phyloP scores from a whole-genome alignment of 1,140 invertebrate genomes.

The Penaeus chinensis region DNA sequence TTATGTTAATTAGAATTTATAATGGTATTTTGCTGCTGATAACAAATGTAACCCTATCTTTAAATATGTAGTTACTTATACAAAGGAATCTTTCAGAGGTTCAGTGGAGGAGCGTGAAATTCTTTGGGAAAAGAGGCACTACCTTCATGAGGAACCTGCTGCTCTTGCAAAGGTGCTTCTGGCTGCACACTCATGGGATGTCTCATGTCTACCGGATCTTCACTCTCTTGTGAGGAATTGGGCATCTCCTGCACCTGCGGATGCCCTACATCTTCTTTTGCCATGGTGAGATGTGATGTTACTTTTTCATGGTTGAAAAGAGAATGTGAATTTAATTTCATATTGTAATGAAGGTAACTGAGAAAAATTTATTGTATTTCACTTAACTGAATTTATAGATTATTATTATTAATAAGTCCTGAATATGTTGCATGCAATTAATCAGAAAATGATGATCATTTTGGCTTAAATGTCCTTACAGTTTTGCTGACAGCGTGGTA shows the following conservation, averaged over 20 bases:
- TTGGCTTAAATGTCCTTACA: conserved; percentile 67
- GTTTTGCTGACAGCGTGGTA: conserved; percentile 91
- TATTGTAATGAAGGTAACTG: neutral
- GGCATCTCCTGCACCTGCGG: conserved; percentile 83
- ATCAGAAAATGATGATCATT: conserved; percentile 1
- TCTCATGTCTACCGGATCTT: conserved; percentile 85
- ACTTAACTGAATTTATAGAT: neutral
- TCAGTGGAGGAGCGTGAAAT: conserved; percentile 76
- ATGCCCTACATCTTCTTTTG: conserved; percentile 90
- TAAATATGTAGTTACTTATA: neutral
- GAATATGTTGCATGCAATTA: neutral
- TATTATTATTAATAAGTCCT: too few relatives aligned
- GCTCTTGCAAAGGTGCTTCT: conserved; percentile 92
- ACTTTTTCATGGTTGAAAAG: neutral
- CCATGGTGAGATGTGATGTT: conserved; percentile 78
- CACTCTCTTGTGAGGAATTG: conserved; percentile 86
- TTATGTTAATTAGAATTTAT: neutral
- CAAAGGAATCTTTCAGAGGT: conserved; percentile 54
- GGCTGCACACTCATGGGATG: conserved; percentile 90
- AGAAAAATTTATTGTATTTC: neutral
- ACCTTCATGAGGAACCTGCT: conserved; percentile 84
- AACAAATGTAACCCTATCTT: neutral
- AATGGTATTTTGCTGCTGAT: neutral
- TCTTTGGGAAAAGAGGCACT: conserved; percentile 94
- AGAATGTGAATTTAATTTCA: too few relatives aligned